Conservation (phyloP, 2,113 vertebrate species). For the Centropus unirufus region DNA sequence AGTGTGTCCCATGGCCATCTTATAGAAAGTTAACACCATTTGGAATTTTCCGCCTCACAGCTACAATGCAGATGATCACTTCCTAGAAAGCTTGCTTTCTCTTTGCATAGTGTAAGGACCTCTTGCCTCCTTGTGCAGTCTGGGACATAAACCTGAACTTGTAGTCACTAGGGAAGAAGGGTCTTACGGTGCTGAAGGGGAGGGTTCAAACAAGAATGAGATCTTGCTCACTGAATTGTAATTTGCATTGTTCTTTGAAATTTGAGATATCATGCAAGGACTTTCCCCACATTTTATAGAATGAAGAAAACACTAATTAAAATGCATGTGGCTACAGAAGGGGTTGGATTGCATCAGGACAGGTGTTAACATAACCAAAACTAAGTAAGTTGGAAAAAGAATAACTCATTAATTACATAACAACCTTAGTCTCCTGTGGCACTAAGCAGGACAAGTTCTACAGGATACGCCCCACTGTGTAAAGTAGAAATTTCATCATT, state of each 20-base stretch:
- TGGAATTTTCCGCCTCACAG: background rate
- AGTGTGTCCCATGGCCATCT: background rate
- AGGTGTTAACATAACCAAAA: background rate
- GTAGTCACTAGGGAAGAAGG: background rate
- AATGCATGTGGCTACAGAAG: background rate
- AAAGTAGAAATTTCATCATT: background rate
- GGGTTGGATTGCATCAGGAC: background rate
- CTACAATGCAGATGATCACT: background rate
- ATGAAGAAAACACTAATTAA: background rate
- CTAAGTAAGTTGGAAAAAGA: background rate
- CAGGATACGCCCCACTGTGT: background rate
- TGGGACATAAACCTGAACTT: background rate
- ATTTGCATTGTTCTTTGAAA: background rate
- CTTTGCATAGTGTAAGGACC: background rate
- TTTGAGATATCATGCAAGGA: background rate
- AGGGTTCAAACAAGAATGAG: background rate
- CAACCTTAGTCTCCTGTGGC: background rate
- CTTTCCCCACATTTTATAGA: background rate
- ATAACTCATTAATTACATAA: background rate
- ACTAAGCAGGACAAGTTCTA: background rate
- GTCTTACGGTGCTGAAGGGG: background rate
- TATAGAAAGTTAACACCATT: background rate
- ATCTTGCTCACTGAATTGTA: background rate
- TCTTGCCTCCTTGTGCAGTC: background rate
- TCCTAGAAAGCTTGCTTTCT: background rate